phyloP scores from a whole-genome alignment of 1,140 invertebrate species.

The Caligus rogercresseyi region DNA sequence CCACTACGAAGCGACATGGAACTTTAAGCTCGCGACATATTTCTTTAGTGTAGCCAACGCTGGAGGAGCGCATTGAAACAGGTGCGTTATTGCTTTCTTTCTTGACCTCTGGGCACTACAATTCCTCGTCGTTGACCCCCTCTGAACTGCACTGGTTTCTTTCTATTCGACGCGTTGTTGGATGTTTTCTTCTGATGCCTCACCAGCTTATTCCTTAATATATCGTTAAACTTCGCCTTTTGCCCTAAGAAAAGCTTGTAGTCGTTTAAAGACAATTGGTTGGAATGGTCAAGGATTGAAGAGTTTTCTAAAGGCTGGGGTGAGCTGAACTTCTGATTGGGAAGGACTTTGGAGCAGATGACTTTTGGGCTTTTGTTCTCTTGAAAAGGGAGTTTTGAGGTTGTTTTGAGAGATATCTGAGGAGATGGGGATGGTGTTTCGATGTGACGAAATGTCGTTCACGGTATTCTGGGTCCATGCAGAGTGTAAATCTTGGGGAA shows the following conservation, averaged over 20 bases:
- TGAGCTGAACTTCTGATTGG: no score
- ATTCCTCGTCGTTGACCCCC: slow-evolving; percentile 5
- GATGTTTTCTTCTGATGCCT: not conserved
- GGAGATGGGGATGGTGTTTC: no score
- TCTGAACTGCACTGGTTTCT: not conserved
- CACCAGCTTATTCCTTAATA: not conserved
- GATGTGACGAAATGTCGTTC: no score
- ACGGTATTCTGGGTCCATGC: no score
- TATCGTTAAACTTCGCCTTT: not conserved
- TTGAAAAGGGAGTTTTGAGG: no score
- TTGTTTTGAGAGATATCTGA: no score
- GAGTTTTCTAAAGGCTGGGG: no score
- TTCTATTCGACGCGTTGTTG: not conserved
- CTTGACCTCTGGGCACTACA: not conserved
- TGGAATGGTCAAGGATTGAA: no score
- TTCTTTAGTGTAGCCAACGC: not conserved
- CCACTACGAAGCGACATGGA: slow-evolving; percentile 14
- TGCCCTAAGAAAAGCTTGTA: not conserved
- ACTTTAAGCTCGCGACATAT: slow-evolving; percentile 3
- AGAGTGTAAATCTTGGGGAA: no score
- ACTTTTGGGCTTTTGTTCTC: no score
- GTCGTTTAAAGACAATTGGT: no score
- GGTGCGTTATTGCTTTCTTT: not conserved
- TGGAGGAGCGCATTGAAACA: not conserved
- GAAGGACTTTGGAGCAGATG: no score